These are phyloP conservation scores for Poeciliopsis occidentalis DNA, from an alignment of 2,113 vertebrate species.

Conservation along the genomic window DNA sequence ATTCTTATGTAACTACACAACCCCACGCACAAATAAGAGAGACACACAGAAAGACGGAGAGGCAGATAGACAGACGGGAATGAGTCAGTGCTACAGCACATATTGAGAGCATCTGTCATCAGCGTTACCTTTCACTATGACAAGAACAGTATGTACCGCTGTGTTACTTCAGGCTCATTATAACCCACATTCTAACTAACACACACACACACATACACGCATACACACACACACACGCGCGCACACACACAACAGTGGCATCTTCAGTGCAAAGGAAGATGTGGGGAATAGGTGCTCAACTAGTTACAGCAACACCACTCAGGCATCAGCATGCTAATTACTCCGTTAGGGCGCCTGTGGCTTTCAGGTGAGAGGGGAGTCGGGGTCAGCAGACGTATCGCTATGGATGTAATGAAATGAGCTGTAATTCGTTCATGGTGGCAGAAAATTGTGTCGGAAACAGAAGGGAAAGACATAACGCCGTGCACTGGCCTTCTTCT, in stretches of 20 bases:
- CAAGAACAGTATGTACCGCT: slow-evolving; percentile 64
- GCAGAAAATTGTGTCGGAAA: slow-evolving; percentile 23
- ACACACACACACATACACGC: background rate
- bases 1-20: slow-evolving; percentile 74
- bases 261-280: slow-evolving; percentile 27
- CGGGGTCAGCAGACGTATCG: slow-evolving; percentile 48
- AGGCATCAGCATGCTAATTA: slow-evolving; percentile 71
- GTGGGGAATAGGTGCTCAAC: slow-evolving; percentile 62
- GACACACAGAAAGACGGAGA: slow-evolving; percentile 42
- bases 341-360: slow-evolving; percentile 46
- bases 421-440: slow-evolving; percentile 36
- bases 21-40: slow-evolving; percentile 49
- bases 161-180: slow-evolving; percentile 58
- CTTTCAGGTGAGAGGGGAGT: slow-evolving; percentile 28
- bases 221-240: background rate
- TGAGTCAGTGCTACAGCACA: slow-evolving; percentile 68
- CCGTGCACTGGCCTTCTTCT: slow-evolving; percentile 13
- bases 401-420: slow-evolving; percentile 52
- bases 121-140: slow-evolving; percentile 62
- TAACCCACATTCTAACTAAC: slow-evolving; percentile 19
- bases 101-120: slow-evolving; percentile 65
- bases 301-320: slow-evolving; percentile 65
- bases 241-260: slow-evolving; percentile 19
- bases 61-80: slow-evolving; percentile 38
- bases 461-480: slow-evolving; percentile 7